Evolutionary conservation across 2,797 vertebrate genomes (phyloP).

Genomic region (Micromesistius poutassou): DNA sequence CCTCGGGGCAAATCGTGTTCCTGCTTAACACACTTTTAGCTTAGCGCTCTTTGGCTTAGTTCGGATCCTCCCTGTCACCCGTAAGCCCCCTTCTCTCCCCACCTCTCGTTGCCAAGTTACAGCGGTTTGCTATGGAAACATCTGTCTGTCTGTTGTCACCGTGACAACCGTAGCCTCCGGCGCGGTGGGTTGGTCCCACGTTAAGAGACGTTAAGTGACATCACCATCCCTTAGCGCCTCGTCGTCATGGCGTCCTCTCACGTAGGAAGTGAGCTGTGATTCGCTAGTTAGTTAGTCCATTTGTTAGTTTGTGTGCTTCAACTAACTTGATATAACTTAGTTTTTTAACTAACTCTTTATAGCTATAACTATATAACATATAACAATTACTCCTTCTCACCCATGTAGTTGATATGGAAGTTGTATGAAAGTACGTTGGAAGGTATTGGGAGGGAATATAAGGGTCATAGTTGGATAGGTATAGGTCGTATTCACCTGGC

Average conservation of each 20-base stretch:
- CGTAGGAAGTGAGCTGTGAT: not conserved
- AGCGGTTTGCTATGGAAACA: constrained; percentile 56
- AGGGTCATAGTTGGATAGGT: not conserved
- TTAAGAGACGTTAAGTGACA: not conserved
- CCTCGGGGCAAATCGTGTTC: constrained; percentile 65
- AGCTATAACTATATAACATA: not conserved
- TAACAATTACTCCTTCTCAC: not conserved
- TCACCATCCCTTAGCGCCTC: not conserved
- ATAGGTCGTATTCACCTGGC: no score
- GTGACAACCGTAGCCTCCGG: constrained; percentile 4
- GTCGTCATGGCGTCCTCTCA: not conserved
- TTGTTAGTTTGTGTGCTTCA: not conserved
- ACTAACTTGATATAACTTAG: not conserved
- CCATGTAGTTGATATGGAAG: not conserved
- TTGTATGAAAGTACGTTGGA: not conserved
- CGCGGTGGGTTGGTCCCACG: not conserved
- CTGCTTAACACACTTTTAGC: constrained; percentile 9
- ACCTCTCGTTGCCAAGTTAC: constrained; percentile 58
- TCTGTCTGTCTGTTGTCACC: constrained; percentile 41
- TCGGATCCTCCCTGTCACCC: constrained; percentile 59
- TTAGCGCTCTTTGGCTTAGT: constrained; percentile 67
- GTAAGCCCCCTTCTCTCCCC: constrained; percentile 6
- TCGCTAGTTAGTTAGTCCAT: not conserved
- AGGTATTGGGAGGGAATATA: not conserved
- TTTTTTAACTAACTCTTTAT: not conserved